These are phyloP conservation scores for Erinaceus europaeus DNA, from an alignment of 2,113 vertebrate genomes.

Conservation along the genomic window DNA sequence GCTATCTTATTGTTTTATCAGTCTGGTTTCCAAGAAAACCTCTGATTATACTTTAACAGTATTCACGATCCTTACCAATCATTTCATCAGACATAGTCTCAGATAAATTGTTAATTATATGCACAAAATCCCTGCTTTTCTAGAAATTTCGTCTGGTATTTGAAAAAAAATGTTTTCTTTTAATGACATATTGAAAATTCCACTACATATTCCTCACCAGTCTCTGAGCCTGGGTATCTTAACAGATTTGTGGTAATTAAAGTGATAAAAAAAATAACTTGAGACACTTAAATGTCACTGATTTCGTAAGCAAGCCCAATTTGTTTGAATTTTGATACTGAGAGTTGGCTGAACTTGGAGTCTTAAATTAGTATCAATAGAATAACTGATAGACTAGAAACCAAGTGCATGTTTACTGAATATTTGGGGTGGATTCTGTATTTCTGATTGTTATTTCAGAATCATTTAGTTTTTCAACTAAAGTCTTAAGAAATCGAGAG, in stretches of 20 bases:
- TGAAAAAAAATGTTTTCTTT: not conserved
- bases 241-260: conserved; percentile 12
- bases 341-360: conserved; percentile 5
- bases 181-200: conserved; percentile 22
- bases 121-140: not conserved
- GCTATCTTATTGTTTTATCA: not conserved
- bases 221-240: not conserved
- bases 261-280: conserved; percentile 21
- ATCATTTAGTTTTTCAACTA: not conserved
- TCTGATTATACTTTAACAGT: not conserved
- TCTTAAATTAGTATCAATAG: not conserved
- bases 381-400: conserved; percentile 16
- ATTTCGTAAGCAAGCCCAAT: not conserved
- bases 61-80: not conserved
- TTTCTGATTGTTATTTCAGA: not conserved
- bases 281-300: not conserved
- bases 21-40: not conserved
- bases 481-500: not conserved
- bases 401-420: not conserved
- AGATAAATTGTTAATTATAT: conserved; percentile 15
- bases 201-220: not conserved
- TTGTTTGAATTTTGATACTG: not conserved
- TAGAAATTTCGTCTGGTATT: not conserved
- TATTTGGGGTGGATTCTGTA: not conserved
- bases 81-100: not conserved